phyloP scores from a whole-genome alignment of 2,113 vertebrate species.

The Lycocorax pyrrhopterus region DNA sequence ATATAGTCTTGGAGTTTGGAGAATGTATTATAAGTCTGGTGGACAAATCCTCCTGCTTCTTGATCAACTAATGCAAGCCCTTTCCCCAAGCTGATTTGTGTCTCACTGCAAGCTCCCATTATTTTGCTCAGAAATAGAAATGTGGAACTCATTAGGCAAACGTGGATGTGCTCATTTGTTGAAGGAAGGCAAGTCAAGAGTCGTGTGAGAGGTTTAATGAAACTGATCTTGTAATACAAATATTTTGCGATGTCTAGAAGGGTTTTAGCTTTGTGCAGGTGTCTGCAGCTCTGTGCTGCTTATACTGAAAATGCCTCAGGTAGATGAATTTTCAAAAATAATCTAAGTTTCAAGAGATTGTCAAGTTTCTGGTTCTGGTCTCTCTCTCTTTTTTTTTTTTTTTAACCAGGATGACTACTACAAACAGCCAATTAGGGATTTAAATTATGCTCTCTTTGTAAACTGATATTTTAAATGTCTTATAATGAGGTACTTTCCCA shows the following conservation, averaged over 20 bases:
- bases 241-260: neutral
- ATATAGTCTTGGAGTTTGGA: neutral
- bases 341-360: neutral
- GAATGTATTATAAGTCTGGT: neutral
- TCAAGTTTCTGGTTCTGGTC: neutral
- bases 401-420: neutral
- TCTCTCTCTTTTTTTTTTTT: neutral
- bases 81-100: neutral
- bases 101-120: neutral
- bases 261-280: neutral
- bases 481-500: neutral
- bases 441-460: neutral
- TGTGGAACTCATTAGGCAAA: neutral
- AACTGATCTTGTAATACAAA: neutral
- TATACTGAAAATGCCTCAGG: neutral
- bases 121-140: neutral
- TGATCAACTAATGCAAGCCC: neutral
- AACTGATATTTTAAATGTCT: neutral
- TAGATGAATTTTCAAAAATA: neutral
- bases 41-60: neutral
- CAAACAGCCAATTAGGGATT: neutral
- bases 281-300: neutral
- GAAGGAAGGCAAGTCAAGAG: neutral
- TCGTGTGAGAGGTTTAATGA: neutral
- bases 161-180: neutral